Evolutionary conservation across 2,113 vertebrate species (phyloP), one percentile per base, ranked within the genome.

Genomic region (Bostrychus sinensis): DNA sequence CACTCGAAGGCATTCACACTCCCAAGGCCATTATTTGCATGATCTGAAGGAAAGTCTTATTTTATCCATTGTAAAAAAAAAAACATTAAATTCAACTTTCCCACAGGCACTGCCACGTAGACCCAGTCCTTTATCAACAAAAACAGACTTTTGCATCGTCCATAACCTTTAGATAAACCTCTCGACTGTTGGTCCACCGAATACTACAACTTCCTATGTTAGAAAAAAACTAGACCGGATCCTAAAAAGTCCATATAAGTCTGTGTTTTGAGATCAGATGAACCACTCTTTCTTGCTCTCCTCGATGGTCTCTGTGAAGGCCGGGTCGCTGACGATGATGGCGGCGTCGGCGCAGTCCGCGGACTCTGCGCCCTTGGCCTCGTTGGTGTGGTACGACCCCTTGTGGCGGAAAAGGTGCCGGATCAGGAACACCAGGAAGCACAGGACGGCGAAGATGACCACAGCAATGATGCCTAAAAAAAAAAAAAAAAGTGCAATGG

Each of bases 201-300:
- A 46, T 55, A 72, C 72, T 66, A n/a, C n/a, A n/a, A 42, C 36
- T 70, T 41, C 54, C 63, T 62, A 73, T 2, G 45, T 56, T 81
- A n/a, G 5, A 7, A 67, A 28, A 56, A 66, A 78, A 66, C 66
- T 64, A 75, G 68, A 58, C 61, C 30, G 70, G 54, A 89, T 62
- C 50, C 88, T 89, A 91, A 89, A n/a, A n/a, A 70, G 86, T 86
- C 62, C 80, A n/a, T n/a, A n/a, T n/a, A n/a, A 10, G 53, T 80
- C 67, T 64, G 19, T 56, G 6, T 25, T 28, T 16, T 38, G 2
- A 57, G 7, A 0, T 89, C 88, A 99, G 75, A 98, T 99, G 63
- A 99, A 97, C 96, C 97, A 98, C 65, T 99, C 97, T 82, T 98
- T 99, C 89, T 98, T 99, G 93, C 95, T 98, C 75, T 98, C 97